A percentile compares a stretch with the other conserved stretches of the same genome.
These are phyloP conservation scores for Bothrops jararaca DNA, from an alignment of 2,113 vertebrate genomes.

Conservation along the genomic window DNA sequence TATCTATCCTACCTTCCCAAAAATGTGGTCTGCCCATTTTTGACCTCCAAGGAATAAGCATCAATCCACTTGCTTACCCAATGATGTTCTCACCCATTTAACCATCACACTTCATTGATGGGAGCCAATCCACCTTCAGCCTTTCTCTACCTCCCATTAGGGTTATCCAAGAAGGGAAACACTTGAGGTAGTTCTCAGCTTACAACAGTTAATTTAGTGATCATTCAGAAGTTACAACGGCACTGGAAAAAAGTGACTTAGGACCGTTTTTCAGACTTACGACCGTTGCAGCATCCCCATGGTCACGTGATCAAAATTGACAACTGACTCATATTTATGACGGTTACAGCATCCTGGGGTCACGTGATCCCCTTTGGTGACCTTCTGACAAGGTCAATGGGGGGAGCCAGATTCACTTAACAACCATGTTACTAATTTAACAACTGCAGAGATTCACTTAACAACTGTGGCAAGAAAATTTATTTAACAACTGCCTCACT, in stretches of 20 bases:
- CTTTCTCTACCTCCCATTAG: neutral
- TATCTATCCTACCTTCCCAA: neutral
- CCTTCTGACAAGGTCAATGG: neutral
- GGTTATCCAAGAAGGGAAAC: neutral
- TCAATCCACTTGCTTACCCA: neutral
- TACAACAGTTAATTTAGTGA: neutral
- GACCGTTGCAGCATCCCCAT: neutral
- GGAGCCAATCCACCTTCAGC: neutral
- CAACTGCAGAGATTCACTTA: neutral
- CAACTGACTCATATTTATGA: neutral
- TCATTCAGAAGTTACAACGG: neutral
- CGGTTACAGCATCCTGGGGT: neutral
- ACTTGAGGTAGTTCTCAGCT: neutral
- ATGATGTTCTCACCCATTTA: neutral
- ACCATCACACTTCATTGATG: neutral
- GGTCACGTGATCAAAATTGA: neutral
- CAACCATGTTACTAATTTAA: neutral
- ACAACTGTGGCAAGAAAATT: neutral
- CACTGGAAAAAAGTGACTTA: neutral
- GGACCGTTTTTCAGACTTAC: neutral
- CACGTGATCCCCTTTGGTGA: neutral
- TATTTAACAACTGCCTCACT: neutral
- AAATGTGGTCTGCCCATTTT: neutral
- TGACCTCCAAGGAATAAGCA: neutral
- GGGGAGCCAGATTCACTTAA: neutral